Evolutionary conservation across 2,113 vertebrate species (phyloP), one percentile per base, ranked within the genome.

Genomic region (Gavia stellata): DNA sequence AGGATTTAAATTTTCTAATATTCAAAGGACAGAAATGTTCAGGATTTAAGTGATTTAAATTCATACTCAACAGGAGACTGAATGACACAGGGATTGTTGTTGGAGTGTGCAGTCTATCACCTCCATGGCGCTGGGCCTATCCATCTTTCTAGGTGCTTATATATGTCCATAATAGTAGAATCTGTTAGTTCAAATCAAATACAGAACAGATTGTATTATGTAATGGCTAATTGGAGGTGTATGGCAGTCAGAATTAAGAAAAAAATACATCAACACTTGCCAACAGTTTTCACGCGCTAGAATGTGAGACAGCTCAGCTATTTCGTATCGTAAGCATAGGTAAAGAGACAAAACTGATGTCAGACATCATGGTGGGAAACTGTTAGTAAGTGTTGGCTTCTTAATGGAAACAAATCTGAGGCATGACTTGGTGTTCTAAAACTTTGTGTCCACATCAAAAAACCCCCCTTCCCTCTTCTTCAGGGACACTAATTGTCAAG

Each of bases 1-100:
- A 94, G 77, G 89, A 96, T 96, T 97, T 96, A 96, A 97, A 97
- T 96, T 95, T 98, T 93, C 92, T 94, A 94, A 88, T 95, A 91
- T 82, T 83, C 52, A 88, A 93, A 87, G 58, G 49, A 93, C 58
- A 92, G 78, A 62, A 97, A 90, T 84, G 59, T 96, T 83, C 86
- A 91, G 81, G 94, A 96, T 94, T 96, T 94, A 96, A 95, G 50
- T 91, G 66, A 96, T 96, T 95, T 96, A 96, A 95, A 96, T 95
- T 92, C 86, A 96, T 36, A 63, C 92, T 87, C 88, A 93, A 85
- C 77, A 89, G 88, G 89, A 88, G 61, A 93, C 75, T 62, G 90
- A 87, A 84, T 82, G 77, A 90, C 86, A 95, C 20, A 36, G 53
- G 62, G 70, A 88, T 84, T 83, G 81, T 65, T 94, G 45, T 45